Percentiles rank a stretch among this genome's conserved stretches.
phyloP scores from a whole-genome alignment of 2,888 invertebrate genomes.

The Thecophora atra region DNA sequence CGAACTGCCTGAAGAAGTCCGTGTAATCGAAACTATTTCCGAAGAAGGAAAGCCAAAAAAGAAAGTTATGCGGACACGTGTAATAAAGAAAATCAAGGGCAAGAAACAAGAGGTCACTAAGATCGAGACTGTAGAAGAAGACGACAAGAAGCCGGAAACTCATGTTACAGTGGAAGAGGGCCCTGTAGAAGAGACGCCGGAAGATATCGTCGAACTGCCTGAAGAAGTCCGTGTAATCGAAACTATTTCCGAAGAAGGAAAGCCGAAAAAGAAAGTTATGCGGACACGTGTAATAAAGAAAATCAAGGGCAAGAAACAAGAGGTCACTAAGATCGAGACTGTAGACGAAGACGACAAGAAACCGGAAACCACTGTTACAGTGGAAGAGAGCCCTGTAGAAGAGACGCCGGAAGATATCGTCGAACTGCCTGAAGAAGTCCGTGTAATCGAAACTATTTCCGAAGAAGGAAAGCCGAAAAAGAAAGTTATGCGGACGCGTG shows the following conservation, averaged over 20 bases:
- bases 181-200: neutral
- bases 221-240: conserved; percentile 13
- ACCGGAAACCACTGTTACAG: conserved; percentile 12
- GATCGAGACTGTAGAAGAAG: conserved; percentile 15
- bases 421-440: conserved; percentile 9
- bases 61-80: neutral
- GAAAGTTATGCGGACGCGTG: neutral
- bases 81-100: conserved; percentile 9
- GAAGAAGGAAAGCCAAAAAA: conserved; percentile 14
- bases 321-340: conserved; percentile 10
- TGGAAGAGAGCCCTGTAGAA: conserved; percentile 7
- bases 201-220: neutral
- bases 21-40: conserved; percentile 1
- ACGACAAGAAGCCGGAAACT: conserved; percentile 8
- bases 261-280: neutral
- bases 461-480: conserved; percentile 12
- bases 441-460: conserved; percentile 8
- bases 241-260: conserved; percentile 7
- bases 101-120: conserved; percentile 1
- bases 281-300: conserved; percentile 8
- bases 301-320: conserved; percentile 6
- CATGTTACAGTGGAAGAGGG: neutral
- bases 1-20: conserved; percentile 9
- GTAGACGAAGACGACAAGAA: conserved; percentile 16
- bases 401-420: neutral